phyloP scores from a whole-genome alignment of 2,797 vertebrate species.

The Orestias chungarensis region DNA sequence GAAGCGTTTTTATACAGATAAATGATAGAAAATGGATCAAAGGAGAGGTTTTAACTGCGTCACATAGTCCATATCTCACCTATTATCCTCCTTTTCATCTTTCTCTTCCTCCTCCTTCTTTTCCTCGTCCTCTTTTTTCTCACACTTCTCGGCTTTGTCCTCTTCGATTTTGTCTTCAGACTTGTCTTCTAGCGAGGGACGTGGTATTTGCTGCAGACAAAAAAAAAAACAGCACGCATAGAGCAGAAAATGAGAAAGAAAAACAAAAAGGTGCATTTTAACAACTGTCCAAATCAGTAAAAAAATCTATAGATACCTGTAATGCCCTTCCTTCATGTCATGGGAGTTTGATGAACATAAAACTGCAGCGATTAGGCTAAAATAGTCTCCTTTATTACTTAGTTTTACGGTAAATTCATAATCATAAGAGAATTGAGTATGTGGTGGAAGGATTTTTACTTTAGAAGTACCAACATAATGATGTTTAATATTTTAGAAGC shows the following conservation, averaged over 20 bases:
- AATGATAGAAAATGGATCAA: not conserved
- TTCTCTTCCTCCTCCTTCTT: constrained; percentile 99
- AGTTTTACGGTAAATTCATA: too few relatives aligned
- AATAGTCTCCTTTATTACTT: too few relatives aligned
- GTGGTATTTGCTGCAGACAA: constrained; percentile 88
- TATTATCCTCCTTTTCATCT: constrained; percentile 97
- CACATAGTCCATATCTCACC: constrained; percentile 77
- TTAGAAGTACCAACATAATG: not conserved
- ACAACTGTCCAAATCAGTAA: not conserved
- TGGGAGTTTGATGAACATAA: not conserved
- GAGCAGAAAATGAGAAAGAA: not conserved
- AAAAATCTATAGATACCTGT: not conserved
- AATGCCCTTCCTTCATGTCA: not conserved
- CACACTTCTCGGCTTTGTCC: constrained; percentile 92
- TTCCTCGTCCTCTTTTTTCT: constrained; percentile 98
- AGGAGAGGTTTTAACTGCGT: constrained; percentile 1
- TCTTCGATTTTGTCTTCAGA: constrained; percentile 95
- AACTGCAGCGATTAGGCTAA: not conserved
- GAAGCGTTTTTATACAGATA: too few relatives aligned
- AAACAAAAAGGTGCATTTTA: not conserved
- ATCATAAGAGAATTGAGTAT: too few relatives aligned
- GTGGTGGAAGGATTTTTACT: not conserved
- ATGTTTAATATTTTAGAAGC: not conserved
- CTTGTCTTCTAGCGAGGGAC: constrained; percentile 98
- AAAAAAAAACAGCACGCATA: constrained; percentile 59